A percentile compares a stretch with the other conserved stretches of the same genome.
These are phyloP conservation scores for Varanus salvator DNA, from an alignment of 2,113 vertebrate genomes.

Conservation along the genomic window DNA sequence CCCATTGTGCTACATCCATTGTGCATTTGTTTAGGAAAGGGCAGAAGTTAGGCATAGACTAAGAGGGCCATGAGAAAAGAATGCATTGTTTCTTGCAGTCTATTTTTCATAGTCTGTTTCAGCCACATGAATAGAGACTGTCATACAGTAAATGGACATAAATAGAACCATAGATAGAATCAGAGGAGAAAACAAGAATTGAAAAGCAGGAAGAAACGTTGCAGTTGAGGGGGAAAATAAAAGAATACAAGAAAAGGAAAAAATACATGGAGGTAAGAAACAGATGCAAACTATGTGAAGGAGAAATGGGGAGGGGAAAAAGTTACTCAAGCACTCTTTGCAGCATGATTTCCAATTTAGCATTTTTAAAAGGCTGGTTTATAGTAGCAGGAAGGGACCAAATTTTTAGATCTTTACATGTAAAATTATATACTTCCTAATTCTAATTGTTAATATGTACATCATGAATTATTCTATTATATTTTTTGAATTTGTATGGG, in stretches of 20 bases:
- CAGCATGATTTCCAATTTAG: neutral
- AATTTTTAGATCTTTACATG: neutral
- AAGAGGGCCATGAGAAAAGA: conserved; percentile 46
- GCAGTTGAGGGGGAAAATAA: conserved; percentile 17
- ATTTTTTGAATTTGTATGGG: neutral
- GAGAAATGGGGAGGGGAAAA: neutral
- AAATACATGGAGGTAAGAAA: conserved; percentile 9
- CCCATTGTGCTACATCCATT: conserved; percentile 23
- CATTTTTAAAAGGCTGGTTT: neutral
- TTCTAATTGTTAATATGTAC: neutral
- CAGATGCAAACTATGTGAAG: neutral
- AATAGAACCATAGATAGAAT: conserved; percentile 26
- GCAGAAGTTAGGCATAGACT: conserved; percentile 30
- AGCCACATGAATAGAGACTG: conserved; percentile 59
- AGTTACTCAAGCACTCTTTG: neutral
- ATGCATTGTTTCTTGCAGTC: conserved; percentile 64
- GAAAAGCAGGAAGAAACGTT: conserved; percentile 2
- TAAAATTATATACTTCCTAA: neutral
- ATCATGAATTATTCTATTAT: neutral
- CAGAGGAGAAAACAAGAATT: conserved; percentile 6
- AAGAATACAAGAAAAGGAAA: conserved; percentile 11
- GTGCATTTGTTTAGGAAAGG: conserved; percentile 39
- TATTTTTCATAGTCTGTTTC: conserved; percentile 64
- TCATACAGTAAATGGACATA: conserved; percentile 46
- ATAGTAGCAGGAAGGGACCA: neutral